Evolutionary conservation across 2,113 vertebrate species (phyloP).

Genomic region (Hypanus sabinus): DNA sequence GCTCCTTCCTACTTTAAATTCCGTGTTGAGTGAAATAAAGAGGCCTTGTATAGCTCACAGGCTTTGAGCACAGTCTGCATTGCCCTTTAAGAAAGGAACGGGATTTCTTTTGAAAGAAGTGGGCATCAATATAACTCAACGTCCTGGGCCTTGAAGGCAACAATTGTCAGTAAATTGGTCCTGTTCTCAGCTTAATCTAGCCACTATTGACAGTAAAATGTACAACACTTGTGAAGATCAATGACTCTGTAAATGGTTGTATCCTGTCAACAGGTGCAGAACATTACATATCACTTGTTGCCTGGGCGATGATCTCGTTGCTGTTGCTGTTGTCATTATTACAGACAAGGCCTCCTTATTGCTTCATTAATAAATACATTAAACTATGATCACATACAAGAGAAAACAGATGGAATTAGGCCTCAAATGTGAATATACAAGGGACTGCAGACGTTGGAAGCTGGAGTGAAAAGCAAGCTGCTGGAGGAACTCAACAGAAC

Average conservation of each 20-base stretch:
- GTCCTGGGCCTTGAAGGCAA: background rate
- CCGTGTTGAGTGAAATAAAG: background rate
- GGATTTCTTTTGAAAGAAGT: background rate
- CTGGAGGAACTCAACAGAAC: no score
- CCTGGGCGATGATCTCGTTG: conserved; percentile 62
- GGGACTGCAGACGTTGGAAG: no score
- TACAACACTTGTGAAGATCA: background rate
- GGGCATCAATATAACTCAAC: background rate
- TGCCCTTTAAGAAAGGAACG: background rate
- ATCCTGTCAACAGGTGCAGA: conserved; percentile 42
- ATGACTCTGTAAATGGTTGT: conserved; percentile 21
- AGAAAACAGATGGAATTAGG: conserved; percentile 56
- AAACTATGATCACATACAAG: conserved; percentile 53
- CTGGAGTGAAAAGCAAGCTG: no score
- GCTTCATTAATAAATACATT: conserved; percentile 54
- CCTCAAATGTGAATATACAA: conserved; percentile 39
- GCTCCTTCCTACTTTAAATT: background rate
- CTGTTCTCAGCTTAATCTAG: conserved; percentile 32
- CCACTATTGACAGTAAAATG: conserved; percentile 28
- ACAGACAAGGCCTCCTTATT: conserved; percentile 52
- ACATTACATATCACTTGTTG: conserved; percentile 61
- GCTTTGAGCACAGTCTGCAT: background rate
- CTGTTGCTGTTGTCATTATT: conserved; percentile 55
- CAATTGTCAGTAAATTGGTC: background rate
- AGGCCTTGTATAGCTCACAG: background rate